Conservation (phyloP, 2,797 vertebrate genomes). For the Hypotaenidia okinawae region DNA sequence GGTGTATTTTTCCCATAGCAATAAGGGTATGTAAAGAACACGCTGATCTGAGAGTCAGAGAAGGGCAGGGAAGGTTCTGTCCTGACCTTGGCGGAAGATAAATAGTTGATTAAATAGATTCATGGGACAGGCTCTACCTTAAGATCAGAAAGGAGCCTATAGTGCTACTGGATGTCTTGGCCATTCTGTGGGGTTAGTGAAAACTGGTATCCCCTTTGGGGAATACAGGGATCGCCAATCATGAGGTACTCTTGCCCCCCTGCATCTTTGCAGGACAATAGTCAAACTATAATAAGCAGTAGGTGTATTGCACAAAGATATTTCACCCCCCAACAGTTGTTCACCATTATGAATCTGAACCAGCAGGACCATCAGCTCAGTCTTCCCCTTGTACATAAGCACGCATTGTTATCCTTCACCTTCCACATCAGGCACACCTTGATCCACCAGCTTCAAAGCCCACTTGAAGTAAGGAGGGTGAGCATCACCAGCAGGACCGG, state of each 20-base stretch:
- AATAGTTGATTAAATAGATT: not conserved
- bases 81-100: not conserved
- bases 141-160: not conserved
- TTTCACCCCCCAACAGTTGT: not conserved
- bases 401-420: not conserved
- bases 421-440: not conserved
- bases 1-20: not conserved
- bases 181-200: accelerated
- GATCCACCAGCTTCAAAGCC: not conserved
- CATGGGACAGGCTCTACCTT: not conserved
- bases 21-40: not conserved
- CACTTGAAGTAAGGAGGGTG: not conserved
- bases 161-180: not conserved
- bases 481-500: not conserved
- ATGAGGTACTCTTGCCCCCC: not conserved
- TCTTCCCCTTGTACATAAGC: not conserved
- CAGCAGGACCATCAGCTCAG: not conserved
- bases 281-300: not conserved
- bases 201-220: not conserved
- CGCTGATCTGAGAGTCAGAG: not conserved
- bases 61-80: not conserved
- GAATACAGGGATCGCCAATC: not conserved
- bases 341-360: not conserved
- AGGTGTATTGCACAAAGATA: not conserved
- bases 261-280: not conserved